Evolutionary conservation across 2,888 invertebrate species (phyloP).

Genomic region (Standfussiana lucernea): DNA sequence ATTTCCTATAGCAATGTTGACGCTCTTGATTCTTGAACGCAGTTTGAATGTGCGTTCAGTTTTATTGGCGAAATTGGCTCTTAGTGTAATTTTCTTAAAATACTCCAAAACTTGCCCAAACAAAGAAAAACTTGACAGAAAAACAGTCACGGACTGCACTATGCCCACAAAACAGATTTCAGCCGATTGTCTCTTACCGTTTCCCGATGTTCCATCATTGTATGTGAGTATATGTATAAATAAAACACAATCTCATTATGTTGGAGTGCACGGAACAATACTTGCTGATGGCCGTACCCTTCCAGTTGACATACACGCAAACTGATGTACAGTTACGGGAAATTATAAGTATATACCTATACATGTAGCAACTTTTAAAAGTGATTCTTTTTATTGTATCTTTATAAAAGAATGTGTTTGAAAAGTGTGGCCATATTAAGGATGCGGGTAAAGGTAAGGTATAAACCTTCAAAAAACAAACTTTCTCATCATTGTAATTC

Average conservation of each 20-base stretch:
- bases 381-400: not conserved
- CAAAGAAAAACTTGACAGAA: not conserved
- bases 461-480: not conserved
- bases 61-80: not conserved
- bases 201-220: not conserved
- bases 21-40: not conserved
- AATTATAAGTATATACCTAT: not conserved
- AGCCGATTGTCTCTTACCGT: slow-evolving; percentile 5
- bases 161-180: not conserved
- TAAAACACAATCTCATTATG: slow-evolving; percentile 57
- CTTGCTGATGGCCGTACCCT: slow-evolving; percentile 48
- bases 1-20: not conserved
- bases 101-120: not conserved
- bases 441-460: too few relatives aligned
- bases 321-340: slow-evolving; percentile 33
- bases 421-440: not conserved
- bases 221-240: slow-evolving; percentile 35
- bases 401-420: not conserved
- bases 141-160: not conserved
- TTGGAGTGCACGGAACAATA: slow-evolving; percentile 58
- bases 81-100: not conserved
- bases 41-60: not conserved
- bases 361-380: not conserved
- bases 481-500: not conserved
- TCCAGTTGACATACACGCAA: slow-evolving; percentile 53